Evolutionary conservation across 2,113 vertebrate genomes (phyloP), one percentile per base, ranked within the genome.

Genomic region (Oenanthe oenanthe): DNA sequence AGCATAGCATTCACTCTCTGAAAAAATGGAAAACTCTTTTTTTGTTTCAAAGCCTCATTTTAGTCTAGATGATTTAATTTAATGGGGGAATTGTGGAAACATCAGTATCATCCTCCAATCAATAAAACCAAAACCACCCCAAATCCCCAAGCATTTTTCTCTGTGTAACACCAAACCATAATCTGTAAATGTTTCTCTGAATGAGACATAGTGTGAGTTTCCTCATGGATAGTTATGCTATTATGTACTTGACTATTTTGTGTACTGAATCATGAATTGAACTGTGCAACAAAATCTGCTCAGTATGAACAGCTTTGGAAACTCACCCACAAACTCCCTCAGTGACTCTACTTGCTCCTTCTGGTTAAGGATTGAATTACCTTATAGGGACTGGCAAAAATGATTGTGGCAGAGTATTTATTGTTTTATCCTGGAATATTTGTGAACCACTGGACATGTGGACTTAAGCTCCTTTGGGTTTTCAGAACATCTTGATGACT

Each of bases 371-470:
- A n/a, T 62, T 21, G 21, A 48, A 42, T 31, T 77, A 53, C 25
- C 4, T 90, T 19, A n/a, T 3, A 66, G 5, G 24, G 31, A 50
- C 12, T 73, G n/a, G 5, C 1, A 11, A 63, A 92, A 71, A 75
- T 31, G 0, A n/a, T 25, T 36, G 6, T 45, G 17, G 11, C 6
- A 17, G 7, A 1, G 4, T 48, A 48, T 71, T 84, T 73, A 22
- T 1, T 70, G 53, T 57, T 72, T 84, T 72, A 66, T 32, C 19
- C 25, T 62, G 20, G 10, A 77, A 62, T 79, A 81, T 36, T 25
- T 6, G 25, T 29, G 8, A 75, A 60, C 4, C 0, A 21, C 7
- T 6, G 60, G 20, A 72, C 26, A 63, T 7, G 5, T 9, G 26
- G 50, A 51, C 16, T 51, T 81, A 38, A 66, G 11, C 4, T 63